Conservation (phyloP, 2,113 vertebrate genomes). For the Corydoras sp. region DNA sequence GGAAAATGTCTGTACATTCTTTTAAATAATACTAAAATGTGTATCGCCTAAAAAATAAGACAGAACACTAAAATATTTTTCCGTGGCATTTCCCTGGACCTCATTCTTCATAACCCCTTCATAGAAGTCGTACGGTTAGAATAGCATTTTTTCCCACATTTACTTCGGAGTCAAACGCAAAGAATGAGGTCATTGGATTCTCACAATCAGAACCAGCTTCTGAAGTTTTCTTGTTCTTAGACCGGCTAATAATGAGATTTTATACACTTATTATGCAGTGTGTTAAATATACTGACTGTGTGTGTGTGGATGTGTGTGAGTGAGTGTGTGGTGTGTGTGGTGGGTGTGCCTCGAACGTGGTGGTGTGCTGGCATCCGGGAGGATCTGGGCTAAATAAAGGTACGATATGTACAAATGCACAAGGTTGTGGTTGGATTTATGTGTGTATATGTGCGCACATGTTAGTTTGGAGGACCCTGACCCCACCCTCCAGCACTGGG, state of each 20-base stretch:
- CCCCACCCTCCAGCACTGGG: conserved; percentile 65
- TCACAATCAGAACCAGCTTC: conserved; percentile 5
- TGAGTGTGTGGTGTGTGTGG: conserved; percentile 16
- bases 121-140: background rate
- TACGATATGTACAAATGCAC: conserved; percentile 44
- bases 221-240: conserved; percentile 29
- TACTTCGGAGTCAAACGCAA: conserved; percentile 6
- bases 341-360: conserved; percentile 14
- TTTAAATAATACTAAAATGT: conserved; percentile 2
- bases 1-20: background rate
- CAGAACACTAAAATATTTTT: no score
- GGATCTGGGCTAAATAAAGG: conserved; percentile 49
- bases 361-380: conserved; percentile 24
- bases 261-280: conserved; percentile 1
- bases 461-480: conserved; percentile 39
- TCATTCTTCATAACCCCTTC: conserved; percentile 29
- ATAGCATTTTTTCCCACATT: no score
- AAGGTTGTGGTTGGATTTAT: background rate
- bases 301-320: background rate
- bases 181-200: conserved; percentile 35
- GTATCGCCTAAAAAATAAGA: background rate
- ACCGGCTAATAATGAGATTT: conserved; percentile 12
- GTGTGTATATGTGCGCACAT: no score
- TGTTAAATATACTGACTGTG: no score
- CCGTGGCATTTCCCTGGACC: conserved; percentile 23